Evolutionary conservation across 2,797 vertebrate species (phyloP).

Genomic region (Manis crassicaudata): DNA sequence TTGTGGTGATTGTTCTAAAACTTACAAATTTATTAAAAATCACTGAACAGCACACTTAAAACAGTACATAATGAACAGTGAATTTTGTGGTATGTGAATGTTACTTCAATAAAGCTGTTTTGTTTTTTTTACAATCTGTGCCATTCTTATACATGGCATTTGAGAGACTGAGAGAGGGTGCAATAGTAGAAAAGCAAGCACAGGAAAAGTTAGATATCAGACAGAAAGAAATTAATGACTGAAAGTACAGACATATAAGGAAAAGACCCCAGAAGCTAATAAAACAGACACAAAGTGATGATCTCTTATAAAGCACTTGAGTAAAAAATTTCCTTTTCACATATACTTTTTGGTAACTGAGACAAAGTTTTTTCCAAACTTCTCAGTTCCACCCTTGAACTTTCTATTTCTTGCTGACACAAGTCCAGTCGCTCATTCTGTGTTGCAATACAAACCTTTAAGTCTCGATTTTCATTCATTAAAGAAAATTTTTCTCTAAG

Average conservation of each 20-base stretch:
- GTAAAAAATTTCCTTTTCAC: constrained; percentile 63
- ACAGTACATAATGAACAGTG: not conserved
- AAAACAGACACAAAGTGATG: not conserved
- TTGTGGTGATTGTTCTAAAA: constrained; percentile 14
- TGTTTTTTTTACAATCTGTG: not conserved
- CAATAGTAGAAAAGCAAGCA: not conserved
- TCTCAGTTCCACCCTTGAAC: constrained; percentile 86
- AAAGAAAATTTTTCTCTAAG: constrained; percentile 85
- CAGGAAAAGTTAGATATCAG: not conserved
- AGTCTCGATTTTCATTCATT: constrained; percentile 87
- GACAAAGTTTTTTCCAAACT: constrained; percentile 88
- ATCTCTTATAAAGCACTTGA: not conserved
- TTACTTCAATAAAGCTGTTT: constrained; percentile 28
- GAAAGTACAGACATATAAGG: not conserved
- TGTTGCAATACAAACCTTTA: constrained; percentile 83
- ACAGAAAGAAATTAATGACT: not conserved
- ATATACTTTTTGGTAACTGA: constrained; percentile 83
- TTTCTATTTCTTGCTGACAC: constrained; percentile 87
- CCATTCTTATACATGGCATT: not conserved
- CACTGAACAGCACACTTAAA: constrained; percentile 25
- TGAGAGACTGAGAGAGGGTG: not conserved
- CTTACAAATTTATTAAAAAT: constrained; percentile 43
- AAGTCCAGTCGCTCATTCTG: constrained; percentile 86
- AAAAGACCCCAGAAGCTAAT: not conserved
- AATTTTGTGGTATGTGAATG: constrained; percentile 8